Evolutionary conservation across 2,797 vertebrate genomes (phyloP), one percentile per base, ranked within the genome.

Genomic region (Tarsius wallacei): DNA sequence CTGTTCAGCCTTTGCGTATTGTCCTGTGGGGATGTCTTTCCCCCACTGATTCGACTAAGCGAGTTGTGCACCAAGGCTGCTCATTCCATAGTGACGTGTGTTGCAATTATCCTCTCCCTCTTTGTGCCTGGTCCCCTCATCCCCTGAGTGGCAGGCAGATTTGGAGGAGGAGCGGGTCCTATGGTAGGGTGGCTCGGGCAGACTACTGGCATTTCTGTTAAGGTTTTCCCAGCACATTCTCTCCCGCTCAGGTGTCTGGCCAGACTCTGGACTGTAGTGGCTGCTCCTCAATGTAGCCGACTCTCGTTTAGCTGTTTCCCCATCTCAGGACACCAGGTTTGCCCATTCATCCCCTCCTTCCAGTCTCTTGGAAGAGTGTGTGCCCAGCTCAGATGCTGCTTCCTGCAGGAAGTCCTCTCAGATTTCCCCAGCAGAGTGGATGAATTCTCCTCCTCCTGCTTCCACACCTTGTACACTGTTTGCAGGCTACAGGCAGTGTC

Each of bases 371-470:
- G 33, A 47, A 78, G 42, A 53, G 36, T 78, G 13, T 42, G 57
- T 63, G 21, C 57, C 22, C 11, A 21, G 49, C 36, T 87, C 36
- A 66, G 57, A 51, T 90, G 16, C 57, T 9, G 15, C 73, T 73
- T 91, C 77, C 33, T 86, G 1, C 15, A n/a, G 86, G 86, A 95
- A 94, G 78, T 12, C 77, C 57, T 92, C 95, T 77, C 5, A 22
- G 66, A 96, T 85, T 64, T 28, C 31, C n/a, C n/a, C 68, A 57
- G 74, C 13, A 24, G 16, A 51, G 8, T 36, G 21, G 53, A 53
- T 51, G 33, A 42, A 49, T 68, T 68, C 63, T 87, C 16, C 11
- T 31, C 13, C 36, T 73, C 78, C 33, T 82, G 36, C 51, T 26
- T 2, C 4, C 15, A 57, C 33, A 31, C 73, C 24, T 63, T 11